Conservation (phyloP, 2,888 invertebrate species). For the Epinotia ramella region DNA sequence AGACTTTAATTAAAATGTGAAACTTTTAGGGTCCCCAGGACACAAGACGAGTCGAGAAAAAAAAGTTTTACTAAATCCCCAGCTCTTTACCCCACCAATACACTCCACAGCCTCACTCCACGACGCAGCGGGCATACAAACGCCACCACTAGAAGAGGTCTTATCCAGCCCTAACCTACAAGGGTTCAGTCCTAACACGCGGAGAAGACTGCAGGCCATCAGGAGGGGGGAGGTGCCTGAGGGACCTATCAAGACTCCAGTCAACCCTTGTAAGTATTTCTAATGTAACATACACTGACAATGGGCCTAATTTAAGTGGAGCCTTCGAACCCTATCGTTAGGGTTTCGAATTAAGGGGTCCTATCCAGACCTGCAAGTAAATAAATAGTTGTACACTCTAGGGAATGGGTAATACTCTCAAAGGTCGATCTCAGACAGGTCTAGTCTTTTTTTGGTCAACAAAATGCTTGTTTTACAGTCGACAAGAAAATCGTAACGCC, state of each 20-base stretch:
- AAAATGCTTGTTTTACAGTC: conserved; percentile 57
- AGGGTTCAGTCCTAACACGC: conserved; percentile 70
- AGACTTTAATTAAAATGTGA: no score
- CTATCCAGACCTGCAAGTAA: no score
- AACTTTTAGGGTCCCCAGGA: no score
- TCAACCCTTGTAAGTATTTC: conserved; percentile 70
- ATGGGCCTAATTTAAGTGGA: no score
- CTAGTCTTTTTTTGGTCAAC: neutral
- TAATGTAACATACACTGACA: neutral
- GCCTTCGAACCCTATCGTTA: no score
- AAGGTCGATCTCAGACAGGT: no score
- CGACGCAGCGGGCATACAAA: conserved; percentile 53
- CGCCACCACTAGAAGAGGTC: conserved; percentile 74
- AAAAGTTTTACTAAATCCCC: no score
- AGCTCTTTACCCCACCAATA: no score
- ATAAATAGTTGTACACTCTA: no score
- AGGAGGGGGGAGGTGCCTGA: conserved; percentile 77
- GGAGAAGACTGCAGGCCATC: conserved; percentile 72
- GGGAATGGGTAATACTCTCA: no score
- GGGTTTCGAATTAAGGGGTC: no score
- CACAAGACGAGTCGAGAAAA: no score
- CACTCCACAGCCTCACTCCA: neutral
- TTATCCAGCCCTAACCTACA: conserved; percentile 73
- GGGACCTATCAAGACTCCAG: conserved; percentile 73
- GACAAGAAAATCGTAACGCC: conserved; percentile 68